phyloP scores from a whole-genome alignment of 1,140 invertebrate species.

The Dreissena polymorpha region DNA sequence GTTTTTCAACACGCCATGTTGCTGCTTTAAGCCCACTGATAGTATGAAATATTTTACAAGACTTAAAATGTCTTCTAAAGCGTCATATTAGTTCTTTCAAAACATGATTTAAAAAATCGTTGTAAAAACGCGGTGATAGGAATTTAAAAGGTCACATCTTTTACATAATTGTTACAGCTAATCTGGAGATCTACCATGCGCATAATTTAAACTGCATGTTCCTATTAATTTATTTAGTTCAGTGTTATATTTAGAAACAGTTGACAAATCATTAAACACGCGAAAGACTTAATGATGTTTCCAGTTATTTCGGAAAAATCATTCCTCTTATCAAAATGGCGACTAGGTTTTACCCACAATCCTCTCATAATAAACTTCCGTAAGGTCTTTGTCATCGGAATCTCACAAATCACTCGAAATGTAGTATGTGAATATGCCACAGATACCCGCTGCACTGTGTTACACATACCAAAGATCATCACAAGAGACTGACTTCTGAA shows the following conservation, averaged over 20 bases:
- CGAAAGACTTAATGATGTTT: neutral
- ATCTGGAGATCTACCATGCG: too few relatives aligned
- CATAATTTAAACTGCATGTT: too few relatives aligned
- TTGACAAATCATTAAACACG: neutral
- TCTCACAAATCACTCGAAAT: too few relatives aligned
- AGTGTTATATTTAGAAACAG: neutral
- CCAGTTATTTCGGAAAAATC: slow-evolving; percentile 23
- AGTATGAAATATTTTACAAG: neutral
- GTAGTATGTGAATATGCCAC: too few relatives aligned
- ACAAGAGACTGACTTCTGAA: too few relatives aligned
- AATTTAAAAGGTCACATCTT: slow-evolving; percentile 3
- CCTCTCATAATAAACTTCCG: neutral
- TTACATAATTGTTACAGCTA: neutral
- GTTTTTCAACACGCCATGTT: neutral
- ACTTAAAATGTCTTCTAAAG: neutral
- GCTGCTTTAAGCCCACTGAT: neutral
- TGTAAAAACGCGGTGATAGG: neutral
- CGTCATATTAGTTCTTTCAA: neutral
- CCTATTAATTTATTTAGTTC: neutral
- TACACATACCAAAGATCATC: too few relatives aligned
- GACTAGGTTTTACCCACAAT: slow-evolving; percentile 22
- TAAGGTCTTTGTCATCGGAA: neutral
- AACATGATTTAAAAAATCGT: neutral
- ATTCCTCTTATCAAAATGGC: slow-evolving; percentile 48
- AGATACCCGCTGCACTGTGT: too few relatives aligned